These are phyloP conservation scores for Catalaphyllia jardinei DNA, from an alignment of 64 coral and sea anemone species.

Conservation along the genomic window DNA sequence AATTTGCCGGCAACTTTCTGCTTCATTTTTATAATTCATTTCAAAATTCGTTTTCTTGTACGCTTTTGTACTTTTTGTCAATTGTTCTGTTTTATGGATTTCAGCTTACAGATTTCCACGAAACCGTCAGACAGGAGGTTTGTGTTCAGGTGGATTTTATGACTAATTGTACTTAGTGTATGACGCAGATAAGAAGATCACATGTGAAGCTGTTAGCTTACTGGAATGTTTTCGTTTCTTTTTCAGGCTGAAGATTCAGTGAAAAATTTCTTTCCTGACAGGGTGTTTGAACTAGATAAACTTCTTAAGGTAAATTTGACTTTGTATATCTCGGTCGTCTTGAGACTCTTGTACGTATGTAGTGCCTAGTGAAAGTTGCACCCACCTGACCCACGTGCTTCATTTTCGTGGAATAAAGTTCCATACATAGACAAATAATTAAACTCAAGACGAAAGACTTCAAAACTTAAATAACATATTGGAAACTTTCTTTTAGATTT, in stretches of 20 bases:
- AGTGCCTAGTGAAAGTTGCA: not conserved
- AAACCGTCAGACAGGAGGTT: constrained; percentile 88
- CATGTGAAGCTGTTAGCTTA: not conserved
- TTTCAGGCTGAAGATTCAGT: constrained; percentile 83
- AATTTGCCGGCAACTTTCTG: constrained; percentile 13
- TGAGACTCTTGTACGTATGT: not conserved
- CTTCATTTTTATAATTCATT: not conserved
- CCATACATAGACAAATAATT: too few species aligned
- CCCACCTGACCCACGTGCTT: too few species aligned
- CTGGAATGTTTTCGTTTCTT: constrained; percentile 3
- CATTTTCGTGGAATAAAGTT: too few species aligned
- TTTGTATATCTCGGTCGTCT: too few species aligned
- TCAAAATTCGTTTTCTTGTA: not conserved
- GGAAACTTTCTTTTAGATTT: too few species aligned
- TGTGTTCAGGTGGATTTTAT: not conserved
- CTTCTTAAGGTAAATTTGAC: constrained; percentile 69
- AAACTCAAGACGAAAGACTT: too few species aligned
- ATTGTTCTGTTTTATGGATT: constrained; percentile 1
- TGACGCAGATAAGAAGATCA: not conserved
- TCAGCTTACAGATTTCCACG: constrained; percentile 86
- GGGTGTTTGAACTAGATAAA: constrained; percentile 75
- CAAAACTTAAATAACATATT: too few species aligned
- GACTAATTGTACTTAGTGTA: not conserved
- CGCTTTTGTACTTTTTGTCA: not conserved
- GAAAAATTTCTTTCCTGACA: constrained; percentile 82